These are phyloP conservation scores for Acrocephalus arundinaceus DNA, from an alignment of 2,113 vertebrate genomes.

Conservation along the genomic window DNA sequence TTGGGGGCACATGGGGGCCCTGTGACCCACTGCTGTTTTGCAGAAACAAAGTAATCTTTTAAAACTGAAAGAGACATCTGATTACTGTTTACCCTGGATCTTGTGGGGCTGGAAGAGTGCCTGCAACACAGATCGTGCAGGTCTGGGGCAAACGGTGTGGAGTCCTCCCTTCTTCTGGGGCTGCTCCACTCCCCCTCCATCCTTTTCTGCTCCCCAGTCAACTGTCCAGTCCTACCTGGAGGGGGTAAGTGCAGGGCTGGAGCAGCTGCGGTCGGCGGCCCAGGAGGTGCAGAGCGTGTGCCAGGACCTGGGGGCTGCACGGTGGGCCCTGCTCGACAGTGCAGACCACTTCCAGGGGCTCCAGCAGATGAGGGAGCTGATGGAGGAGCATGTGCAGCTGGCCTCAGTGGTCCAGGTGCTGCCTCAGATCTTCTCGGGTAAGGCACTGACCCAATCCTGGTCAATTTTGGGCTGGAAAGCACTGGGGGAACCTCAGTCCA, in stretches of 20 bases:
- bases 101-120: neutral
- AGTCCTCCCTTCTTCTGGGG: neutral
- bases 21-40: neutral
- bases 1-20: no score
- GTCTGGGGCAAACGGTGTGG: rapidly evolving
- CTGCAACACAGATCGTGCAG: neutral
- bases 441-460: neutral
- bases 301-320: conserved; percentile 75
- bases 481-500: neutral
- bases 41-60: neutral
- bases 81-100: neutral
- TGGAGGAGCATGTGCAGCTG: conserved; percentile 82
- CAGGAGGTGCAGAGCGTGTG: conserved; percentile 75
- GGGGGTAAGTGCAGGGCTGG: conserved; percentile 85
- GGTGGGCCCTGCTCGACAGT: conserved; percentile 70
- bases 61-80: neutral
- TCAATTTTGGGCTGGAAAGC: neutral
- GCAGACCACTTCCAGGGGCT: conserved; percentile 68
- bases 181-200: neutral
- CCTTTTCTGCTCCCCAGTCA: conserved; percentile 75
- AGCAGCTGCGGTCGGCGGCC: conserved; percentile 82
- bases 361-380: conserved; percentile 76
- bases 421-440: conserved; percentile 88
- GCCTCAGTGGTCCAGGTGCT: conserved; percentile 85
- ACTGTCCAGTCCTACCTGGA: conserved; percentile 94